phyloP scores from a whole-genome alignment of 2,113 vertebrate genomes.

The Speoplatyrhinus poulsoni region DNA sequence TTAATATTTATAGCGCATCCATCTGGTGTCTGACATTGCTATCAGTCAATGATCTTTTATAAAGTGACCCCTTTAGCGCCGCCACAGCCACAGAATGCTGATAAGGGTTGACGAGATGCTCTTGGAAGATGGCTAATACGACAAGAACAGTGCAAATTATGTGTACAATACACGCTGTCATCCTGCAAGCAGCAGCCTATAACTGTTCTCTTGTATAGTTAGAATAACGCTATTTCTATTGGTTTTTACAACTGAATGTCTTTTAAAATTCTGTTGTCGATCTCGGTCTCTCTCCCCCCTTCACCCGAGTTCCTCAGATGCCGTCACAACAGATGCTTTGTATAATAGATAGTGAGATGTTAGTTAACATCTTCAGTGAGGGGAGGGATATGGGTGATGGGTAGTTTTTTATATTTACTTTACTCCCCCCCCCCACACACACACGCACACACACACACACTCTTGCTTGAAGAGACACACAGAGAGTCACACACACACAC shows the following conservation, averaged over 20 bases:
- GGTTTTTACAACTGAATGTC: too few species aligned
- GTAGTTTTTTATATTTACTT: too few species aligned
- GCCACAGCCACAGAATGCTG: not conserved
- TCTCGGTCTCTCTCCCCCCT: not conserved
- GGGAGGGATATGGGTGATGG: not conserved
- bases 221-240: too few species aligned
- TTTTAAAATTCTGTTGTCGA: too few species aligned
- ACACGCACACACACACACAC: not conserved
- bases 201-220: slow-evolving; percentile 3
- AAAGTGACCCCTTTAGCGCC: not conserved
- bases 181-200: not conserved
- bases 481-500: not conserved
- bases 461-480: not conserved
- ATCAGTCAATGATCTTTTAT: not conserved
- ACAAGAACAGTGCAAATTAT: not conserved
- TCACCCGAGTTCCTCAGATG: not conserved
- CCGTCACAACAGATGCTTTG: not conserved
- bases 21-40: not conserved
- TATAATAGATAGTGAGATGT: not conserved
- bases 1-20: not conserved
- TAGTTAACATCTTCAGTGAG: not conserved
- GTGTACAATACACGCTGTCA: not conserved
- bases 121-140: not conserved
- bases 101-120: not conserved
- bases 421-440: too few species aligned